A percentile compares a stretch with the other conserved stretches of the same genome.
Conservation (phyloP, 2,888 invertebrate species). For the Tupiocoris notatus region DNA sequence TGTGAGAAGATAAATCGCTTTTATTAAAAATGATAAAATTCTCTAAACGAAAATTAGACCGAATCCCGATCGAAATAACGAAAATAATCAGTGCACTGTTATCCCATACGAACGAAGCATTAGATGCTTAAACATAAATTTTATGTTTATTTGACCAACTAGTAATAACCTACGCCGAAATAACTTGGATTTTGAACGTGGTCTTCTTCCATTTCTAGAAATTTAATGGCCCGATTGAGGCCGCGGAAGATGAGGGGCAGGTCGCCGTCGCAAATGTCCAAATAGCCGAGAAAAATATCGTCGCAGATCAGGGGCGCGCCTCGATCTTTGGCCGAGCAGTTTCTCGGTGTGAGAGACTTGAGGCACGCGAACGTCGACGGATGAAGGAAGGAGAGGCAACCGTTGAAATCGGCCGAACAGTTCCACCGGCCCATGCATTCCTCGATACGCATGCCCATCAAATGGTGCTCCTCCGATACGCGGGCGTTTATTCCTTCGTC, state of each 20-base stretch:
- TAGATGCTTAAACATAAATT: too few relatives aligned
- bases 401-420: constrained; percentile 23
- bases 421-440: constrained; percentile 32
- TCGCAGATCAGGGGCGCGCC: constrained; percentile 29
- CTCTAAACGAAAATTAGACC: too few relatives aligned
- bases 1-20: too few relatives aligned
- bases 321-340: constrained; percentile 2
- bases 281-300: constrained; percentile 23
- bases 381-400: constrained; percentile 22
- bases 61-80: too few relatives aligned
- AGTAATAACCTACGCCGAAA: constrained; percentile 4
- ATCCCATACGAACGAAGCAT: too few relatives aligned
- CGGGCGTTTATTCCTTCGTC: constrained; percentile 17
- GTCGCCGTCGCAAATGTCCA: constrained; percentile 31
- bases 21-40: too few relatives aligned
- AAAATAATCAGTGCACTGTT: too few relatives aligned
- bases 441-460: constrained; percentile 32
- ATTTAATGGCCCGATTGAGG: constrained; percentile 25
- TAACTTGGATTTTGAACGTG: constrained; percentile 28
- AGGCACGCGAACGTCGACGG: constrained; percentile 21
- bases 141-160: too few relatives aligned
- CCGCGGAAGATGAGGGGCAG: constrained; percentile 30
- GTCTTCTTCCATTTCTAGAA: constrained; percentile 30
- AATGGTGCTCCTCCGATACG: constrained; percentile 13
- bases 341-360: constrained; percentile 6